Conservation (phyloP, 2,113 vertebrate genomes). For the Bubo scandiacus region DNA sequence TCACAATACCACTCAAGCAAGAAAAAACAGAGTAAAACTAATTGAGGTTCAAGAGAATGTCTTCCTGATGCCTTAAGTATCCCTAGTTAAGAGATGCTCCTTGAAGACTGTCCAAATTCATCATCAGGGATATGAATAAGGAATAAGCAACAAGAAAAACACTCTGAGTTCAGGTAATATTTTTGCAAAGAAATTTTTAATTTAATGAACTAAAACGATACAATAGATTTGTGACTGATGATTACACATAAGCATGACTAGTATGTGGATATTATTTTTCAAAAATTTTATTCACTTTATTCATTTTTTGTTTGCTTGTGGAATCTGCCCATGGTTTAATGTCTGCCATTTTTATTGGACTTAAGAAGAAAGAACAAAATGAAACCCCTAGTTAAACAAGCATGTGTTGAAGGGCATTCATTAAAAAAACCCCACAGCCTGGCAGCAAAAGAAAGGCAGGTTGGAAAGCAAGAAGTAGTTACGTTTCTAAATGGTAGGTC, state of each 20-base stretch:
- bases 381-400: neutral
- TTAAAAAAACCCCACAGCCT: neutral
- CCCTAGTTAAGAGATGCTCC: neutral
- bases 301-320: neutral
- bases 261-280: neutral
- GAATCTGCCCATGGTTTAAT: neutral
- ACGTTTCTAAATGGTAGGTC: neutral
- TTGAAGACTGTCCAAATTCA: constrained; percentile 29
- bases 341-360: neutral
- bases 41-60: constrained; percentile 37
- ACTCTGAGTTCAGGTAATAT: neutral
- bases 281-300: neutral
- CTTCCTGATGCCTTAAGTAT: constrained; percentile 23
- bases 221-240: neutral
- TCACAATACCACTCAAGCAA: constrained; percentile 32
- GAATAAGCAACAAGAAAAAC: neutral
- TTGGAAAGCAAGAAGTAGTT: neutral
- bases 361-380: neutral
- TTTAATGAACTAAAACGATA: neutral
- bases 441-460: neutral
- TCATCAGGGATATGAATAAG: neutral
- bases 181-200: neutral
- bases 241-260: neutral
- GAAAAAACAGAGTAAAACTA: constrained; percentile 33
- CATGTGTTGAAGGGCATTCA: neutral